Evolutionary conservation across 2,113 vertebrate genomes (phyloP), one percentile per base, ranked within the genome.

Genomic region (Upupa epops): DNA sequence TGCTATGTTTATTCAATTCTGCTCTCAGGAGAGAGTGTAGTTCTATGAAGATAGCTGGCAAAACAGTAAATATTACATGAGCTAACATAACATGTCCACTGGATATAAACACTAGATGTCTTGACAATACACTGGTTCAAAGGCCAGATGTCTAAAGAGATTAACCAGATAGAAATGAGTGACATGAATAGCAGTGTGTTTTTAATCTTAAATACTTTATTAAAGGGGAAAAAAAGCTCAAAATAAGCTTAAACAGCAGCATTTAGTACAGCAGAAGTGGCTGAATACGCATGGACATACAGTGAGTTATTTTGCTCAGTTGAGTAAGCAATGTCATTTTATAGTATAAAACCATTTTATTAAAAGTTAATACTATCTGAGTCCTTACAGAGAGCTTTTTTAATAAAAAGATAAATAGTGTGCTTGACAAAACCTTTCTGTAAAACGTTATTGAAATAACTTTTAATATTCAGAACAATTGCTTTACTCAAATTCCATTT

Each of bases 61-160:
- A 94, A 86, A 20, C 76, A 63, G 71, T 89, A 86, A 92, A 84
- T 90, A 72, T 81, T 84, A 45, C 86, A 84, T 74, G 79, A 94
- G 65, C 68, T 84, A 94, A 20, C 77, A 84, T 79, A 95, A 84
- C 80, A 83, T 34, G 36, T 89, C 63, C 58, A 54, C 28, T 65
- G 70, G 70, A 89, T 92, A 40, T 84, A 88, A 94, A 89, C 59
- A 86, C 21, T 84, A 42, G 65, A 68, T 90, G 58, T 77, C 83
- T 92, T 91, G 81, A 65, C 88, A 90, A 83, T 71, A 46, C 48
- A 69, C 65, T 88, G 83, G 32, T 69, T 90, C 80, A 94, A 90
- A 92, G 77, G 77, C 80, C 73, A 86, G 74, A 89, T 87, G 75
- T 64, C 42, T 91, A n/a, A 87, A 85, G 90, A 90, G 60, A 89